Evolutionary conservation across 2,888 invertebrate species (phyloP).

Genomic region (Melanostoma mellinum): DNA sequence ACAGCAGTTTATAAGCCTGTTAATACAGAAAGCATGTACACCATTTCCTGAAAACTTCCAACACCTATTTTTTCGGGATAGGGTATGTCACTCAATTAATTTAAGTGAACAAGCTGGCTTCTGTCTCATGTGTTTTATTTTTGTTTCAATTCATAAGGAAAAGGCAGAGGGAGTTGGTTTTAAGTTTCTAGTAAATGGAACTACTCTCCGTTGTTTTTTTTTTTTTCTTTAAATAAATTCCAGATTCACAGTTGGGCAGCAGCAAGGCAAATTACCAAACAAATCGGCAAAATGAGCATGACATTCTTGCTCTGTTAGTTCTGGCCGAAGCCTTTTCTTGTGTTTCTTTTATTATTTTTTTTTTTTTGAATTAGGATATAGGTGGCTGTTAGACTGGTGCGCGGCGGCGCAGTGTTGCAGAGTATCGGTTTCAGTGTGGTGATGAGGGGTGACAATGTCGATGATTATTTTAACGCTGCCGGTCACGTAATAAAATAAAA

Average conservation of each 20-base stretch:
- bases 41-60: too few relatives aligned
- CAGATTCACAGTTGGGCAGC: conserved; percentile 64
- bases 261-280: conserved; percentile 31
- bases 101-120: not conserved
- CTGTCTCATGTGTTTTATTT: conserved; percentile 9
- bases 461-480: conserved; percentile 56
- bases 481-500: conserved; percentile 67
- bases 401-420: too few relatives aligned
- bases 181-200: conserved; percentile 51
- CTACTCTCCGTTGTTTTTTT: conserved; percentile 20
- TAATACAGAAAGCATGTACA: too few relatives aligned
- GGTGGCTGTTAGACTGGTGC: too few relatives aligned
- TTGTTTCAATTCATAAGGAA: conserved; percentile 7
- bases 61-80: too few relatives aligned
- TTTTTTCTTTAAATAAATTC: conserved; percentile 46
- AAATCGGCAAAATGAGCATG: conserved; percentile 55
- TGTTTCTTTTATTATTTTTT: not conserved
- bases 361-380: too few relatives aligned
- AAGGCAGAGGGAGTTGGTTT: conserved; percentile 14
- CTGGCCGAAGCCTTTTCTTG: conserved; percentile 1
- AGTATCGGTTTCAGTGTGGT: not conserved
- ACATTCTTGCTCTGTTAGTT: conserved; percentile 54
- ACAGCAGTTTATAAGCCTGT: too few relatives aligned
- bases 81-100: not conserved
- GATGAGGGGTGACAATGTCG: conserved; percentile 36